These are phyloP conservation scores for Epinephelus moara DNA, from an alignment of 2,113 vertebrate species.

Conservation along the genomic window DNA sequence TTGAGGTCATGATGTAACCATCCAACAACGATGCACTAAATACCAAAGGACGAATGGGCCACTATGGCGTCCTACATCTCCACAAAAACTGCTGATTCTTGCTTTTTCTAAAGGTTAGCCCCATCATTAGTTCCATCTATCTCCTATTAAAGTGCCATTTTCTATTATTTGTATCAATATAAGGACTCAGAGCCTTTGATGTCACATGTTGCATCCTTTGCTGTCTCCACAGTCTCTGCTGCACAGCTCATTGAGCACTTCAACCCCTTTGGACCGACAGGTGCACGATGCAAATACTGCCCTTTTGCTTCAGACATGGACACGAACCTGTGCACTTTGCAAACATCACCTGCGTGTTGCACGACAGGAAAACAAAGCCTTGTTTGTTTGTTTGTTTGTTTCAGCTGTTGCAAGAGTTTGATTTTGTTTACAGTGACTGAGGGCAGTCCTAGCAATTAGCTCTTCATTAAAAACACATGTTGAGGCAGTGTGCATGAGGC, in stretches of 20 bases:
- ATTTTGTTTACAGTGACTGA: conserved; percentile 20
- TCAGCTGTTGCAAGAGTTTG: conserved; percentile 4
- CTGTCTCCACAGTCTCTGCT: neutral
- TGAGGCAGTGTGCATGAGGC: neutral
- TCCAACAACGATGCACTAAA: neutral
- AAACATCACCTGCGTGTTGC: conserved; percentile 37
- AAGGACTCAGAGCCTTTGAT: conserved; percentile 8
- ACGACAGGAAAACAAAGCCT: conserved; percentile 10
- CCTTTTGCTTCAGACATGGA: conserved; percentile 55
- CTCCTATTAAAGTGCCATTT: neutral
- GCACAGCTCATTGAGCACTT: neutral
- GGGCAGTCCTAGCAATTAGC: neutral
- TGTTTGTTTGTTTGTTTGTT: conserved; percentile 30
- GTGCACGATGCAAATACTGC: conserved; percentile 66
- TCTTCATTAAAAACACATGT: neutral
- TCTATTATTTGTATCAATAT: neutral
- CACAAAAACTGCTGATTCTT: conserved; percentile 33
- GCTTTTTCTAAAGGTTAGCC: conserved; percentile 35
- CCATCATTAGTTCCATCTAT: neutral
- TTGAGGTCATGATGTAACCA: neutral
- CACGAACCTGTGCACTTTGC: conserved; percentile 23
- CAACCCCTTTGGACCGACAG: conserved; percentile 40
- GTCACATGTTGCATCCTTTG: neutral
- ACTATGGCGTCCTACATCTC: neutral
- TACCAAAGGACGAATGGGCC: neutral